Evolutionary conservation across 2,888 invertebrate species (phyloP).

Genomic region (Eurois occulta): DNA sequence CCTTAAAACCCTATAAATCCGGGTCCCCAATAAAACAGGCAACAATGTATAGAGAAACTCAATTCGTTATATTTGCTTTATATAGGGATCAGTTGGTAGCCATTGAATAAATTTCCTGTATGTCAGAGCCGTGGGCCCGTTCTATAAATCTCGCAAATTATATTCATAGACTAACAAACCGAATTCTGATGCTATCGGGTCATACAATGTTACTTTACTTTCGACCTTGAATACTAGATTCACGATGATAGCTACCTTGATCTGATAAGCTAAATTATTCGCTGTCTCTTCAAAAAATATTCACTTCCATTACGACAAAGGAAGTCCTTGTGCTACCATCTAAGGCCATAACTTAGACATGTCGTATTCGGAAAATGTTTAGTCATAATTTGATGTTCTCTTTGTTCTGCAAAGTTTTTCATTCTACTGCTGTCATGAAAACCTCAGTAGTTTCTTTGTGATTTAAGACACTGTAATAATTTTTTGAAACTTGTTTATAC

Average conservation of each 20-base stretch:
- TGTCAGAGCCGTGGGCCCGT: conserved; percentile 49
- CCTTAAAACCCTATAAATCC: conserved; percentile 50
- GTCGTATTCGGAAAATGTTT: conserved; percentile 21
- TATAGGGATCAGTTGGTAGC: conserved; percentile 62
- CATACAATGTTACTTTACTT: conserved; percentile 47
- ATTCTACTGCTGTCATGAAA: conserved; percentile 8
- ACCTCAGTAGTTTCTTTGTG: not conserved
- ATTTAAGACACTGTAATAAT: conserved; percentile 7
- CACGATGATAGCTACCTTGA: conserved; percentile 51
- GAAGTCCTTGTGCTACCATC: conserved; percentile 19
- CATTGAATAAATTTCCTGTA: conserved; percentile 68
- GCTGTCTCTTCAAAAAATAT: conserved; percentile 44
- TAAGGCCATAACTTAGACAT: conserved; percentile 39
- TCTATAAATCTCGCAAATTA: conserved; percentile 64
- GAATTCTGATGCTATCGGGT: conserved; percentile 56
- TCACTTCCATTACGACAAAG: conserved; percentile 45
- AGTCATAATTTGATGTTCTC: conserved; percentile 19
- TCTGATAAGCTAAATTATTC: conserved; percentile 59
- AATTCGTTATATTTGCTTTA: conserved; percentile 65
- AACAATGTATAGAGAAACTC: conserved; percentile 58
- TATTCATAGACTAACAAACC: conserved; percentile 66
- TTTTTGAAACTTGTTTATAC: not conserved
- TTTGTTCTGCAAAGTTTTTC: conserved; percentile 10
- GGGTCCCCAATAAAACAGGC: conserved; percentile 59
- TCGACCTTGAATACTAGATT: conserved; percentile 62